Percentiles rank a stretch among this genome's conserved stretches.
These are phyloP conservation scores for Heterotilapia buettikoferi DNA, from an alignment of 2,113 vertebrate genomes.

Conservation along the genomic window DNA sequence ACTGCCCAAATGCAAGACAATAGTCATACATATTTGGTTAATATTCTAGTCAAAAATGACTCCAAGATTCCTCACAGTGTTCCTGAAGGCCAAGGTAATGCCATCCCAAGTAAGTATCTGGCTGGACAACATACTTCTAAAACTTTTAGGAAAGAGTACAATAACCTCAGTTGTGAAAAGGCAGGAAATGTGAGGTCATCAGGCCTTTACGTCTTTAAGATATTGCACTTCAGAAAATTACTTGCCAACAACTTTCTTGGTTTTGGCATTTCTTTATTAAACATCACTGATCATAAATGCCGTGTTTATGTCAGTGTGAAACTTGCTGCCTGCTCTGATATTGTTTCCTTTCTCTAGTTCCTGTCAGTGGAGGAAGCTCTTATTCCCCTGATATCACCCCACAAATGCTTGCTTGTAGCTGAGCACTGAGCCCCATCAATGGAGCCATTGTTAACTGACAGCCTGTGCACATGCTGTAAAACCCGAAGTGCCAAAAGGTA, in stretches of 20 bases:
- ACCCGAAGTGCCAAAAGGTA: not conserved
- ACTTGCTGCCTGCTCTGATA: not conserved
- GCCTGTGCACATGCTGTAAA: not conserved
- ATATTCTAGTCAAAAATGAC: not conserved
- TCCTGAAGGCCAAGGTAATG: not conserved
- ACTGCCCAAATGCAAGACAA: not conserved
- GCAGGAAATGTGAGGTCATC: not conserved
- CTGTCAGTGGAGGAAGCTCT: not conserved
- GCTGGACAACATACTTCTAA: not conserved
- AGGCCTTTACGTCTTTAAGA: not conserved
- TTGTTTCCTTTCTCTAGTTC: not conserved
- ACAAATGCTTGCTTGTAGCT: not conserved
- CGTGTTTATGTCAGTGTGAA: not conserved
- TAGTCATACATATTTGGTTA: not conserved
- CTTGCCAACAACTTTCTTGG: not conserved
- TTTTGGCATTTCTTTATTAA: not conserved
- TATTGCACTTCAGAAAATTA: not conserved
- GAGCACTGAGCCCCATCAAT: not conserved
- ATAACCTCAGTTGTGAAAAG: not conserved
- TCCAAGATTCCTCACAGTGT: not conserved
- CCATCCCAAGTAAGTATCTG: not conserved
- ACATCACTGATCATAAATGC: not conserved
- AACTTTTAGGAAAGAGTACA: not conserved
- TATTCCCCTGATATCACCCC: not conserved
- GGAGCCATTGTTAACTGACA: not conserved